A percentile compares a stretch with the other conserved stretches of the same genome.
These are phyloP conservation scores for Microctenopoma stevenorrisi DNA, from an alignment of 2,797 vertebrate species.

Conservation along the genomic window DNA sequence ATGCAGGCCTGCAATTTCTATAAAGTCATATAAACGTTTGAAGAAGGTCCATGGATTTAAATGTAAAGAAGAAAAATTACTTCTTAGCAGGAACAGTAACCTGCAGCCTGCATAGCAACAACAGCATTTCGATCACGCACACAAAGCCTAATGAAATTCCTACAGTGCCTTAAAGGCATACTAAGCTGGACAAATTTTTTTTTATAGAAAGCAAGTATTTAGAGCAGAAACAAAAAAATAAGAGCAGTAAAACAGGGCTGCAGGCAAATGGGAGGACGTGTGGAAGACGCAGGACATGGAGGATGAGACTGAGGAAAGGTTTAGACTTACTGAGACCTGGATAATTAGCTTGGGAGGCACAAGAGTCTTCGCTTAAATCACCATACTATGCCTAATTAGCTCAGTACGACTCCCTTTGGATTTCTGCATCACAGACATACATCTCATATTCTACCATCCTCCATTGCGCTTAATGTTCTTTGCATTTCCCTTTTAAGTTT, in stretches of 20 bases:
- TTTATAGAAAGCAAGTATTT: background rate
- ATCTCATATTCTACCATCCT: slow-evolving; percentile 12
- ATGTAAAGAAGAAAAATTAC: background rate
- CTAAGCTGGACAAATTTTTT: slow-evolving; percentile 33
- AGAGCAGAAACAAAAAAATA: slow-evolving; percentile 14
- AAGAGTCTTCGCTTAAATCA: slow-evolving; percentile 58
- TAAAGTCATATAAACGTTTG: too few species aligned
- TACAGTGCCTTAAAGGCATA: slow-evolving; percentile 5
- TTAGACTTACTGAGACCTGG: slow-evolving; percentile 55
- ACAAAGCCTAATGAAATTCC: slow-evolving; percentile 16
- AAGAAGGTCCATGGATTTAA: too few species aligned
- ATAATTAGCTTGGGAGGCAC: slow-evolving; percentile 66
- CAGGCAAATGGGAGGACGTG: slow-evolving; percentile 22
- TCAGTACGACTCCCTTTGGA: slow-evolving; percentile 43
- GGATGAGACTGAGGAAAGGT: slow-evolving; percentile 39
- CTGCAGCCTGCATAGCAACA: background rate
- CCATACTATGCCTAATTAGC: slow-evolving; percentile 64
- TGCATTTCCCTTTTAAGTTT: background rate
- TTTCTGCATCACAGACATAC: slow-evolving; percentile 37
- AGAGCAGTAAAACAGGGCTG: slow-evolving; percentile 5
- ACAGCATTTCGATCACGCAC: slow-evolving; percentile 4
- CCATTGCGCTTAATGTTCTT: slow-evolving; percentile 7
- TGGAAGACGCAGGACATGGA: slow-evolving; percentile 38
- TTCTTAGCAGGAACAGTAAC: background rate
- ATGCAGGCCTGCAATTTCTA: too few species aligned